These are phyloP conservation scores for Sebastes itinus DNA, from an alignment of 2,797 vertebrate species.

Conservation along the genomic window DNA sequence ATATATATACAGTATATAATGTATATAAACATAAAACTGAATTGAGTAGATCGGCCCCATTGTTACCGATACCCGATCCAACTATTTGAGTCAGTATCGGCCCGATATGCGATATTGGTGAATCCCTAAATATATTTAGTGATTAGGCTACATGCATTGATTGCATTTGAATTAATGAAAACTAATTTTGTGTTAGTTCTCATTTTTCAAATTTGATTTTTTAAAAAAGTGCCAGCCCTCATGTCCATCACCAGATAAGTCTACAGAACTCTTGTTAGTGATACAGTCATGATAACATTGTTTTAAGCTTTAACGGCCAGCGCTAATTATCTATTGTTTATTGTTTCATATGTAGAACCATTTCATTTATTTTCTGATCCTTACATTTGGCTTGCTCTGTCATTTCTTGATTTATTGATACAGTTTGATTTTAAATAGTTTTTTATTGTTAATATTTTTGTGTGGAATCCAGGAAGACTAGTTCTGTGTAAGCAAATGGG, in stretches of 20 bases:
- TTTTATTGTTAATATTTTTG: background rate
- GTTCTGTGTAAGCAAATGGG: background rate
- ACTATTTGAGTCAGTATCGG: background rate
- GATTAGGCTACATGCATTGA: no score
- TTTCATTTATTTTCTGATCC: background rate
- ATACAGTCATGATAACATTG: background rate
- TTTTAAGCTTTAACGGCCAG: background rate
- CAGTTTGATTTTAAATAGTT: background rate
- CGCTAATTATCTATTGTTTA: background rate
- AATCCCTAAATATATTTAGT: no score
- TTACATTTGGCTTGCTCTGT: no score
- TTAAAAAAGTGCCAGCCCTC: background rate
- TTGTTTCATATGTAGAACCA: background rate
- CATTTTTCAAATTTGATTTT: background rate
- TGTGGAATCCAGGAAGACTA: background rate
- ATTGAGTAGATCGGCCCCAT: no score
- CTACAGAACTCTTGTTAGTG: background rate
- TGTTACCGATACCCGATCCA: background rate
- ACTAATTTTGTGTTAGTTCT: no score
- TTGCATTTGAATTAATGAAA: no score
- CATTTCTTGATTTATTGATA: no score
- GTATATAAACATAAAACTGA: background rate
- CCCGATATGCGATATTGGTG: no score
- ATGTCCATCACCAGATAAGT: background rate
- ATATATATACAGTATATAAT: no score